Evolutionary conservation across 1,140 invertebrate species (phyloP), one percentile per base, ranked within the genome.

Genomic region (Akabosia matsudoensis): DNA sequence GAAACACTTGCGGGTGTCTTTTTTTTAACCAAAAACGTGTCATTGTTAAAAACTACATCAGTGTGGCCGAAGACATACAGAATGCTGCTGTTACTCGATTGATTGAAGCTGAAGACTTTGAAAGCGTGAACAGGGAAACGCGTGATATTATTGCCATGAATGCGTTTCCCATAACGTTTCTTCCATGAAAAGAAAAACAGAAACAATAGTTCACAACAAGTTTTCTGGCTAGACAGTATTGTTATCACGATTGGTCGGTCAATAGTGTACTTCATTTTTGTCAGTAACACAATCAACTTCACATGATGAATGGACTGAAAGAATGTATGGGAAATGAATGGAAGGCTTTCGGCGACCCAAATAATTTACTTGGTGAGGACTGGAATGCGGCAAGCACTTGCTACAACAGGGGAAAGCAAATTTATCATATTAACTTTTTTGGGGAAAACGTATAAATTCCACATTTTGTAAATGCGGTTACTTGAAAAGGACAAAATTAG

Each of bases 321-420:
- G 61, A 67, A 67, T 67, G 61, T 16, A 31, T 13, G 24, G n/a
- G n/a, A 22, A 67, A 67, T 67, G 61, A 67, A 31, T 67, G 61
- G 22, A 67, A 13, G 30, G 31, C 26, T 67, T 28, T 30, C 13
- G 31, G 26, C 28, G 3, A 16, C 61, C 61, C 7, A 67, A 67
- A 30, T 31, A 30, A 67, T 31, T 2, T 30, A 7, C 24, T 30
- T 4, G 4, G 10, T n/a, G 4, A 61, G 10, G 61, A 30, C 7
- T 61, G 24, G 10, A 56, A 67, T 16, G 61, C 61, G 4, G 61
- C 7, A 67, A 67, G 24, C 26, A 67, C 31, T 24, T 30, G 61
- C 61, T 67, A 67, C 4, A 67, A 67, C 28, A 67, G 31, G 61
- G 28, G 61, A 67, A 67, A 67, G 61, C 61, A 30, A 67, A 67